phyloP scores from a whole-genome alignment of 1,140 invertebrate genomes.

The Pteromalus puparum region DNA sequence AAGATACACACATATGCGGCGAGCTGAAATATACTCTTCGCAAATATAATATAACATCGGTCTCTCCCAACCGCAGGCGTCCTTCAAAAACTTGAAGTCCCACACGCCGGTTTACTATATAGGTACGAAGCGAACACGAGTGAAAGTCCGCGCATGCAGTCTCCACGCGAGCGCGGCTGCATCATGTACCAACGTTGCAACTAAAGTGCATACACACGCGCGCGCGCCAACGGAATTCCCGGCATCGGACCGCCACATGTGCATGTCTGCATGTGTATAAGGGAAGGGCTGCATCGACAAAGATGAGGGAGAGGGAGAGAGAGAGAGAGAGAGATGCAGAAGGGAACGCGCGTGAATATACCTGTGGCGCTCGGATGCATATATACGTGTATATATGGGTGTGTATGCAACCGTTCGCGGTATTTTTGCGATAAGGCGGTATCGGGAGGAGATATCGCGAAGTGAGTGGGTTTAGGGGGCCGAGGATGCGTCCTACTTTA shows the following conservation, averaged over 20 bases:
- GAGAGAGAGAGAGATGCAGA: neutral
- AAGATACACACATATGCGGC: neutral
- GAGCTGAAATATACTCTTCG: neutral
- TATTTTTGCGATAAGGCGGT: neutral
- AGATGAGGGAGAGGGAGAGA: neutral
- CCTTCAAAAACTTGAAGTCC: neutral
- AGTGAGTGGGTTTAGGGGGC: too few relatives aligned
- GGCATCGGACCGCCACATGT: neutral
- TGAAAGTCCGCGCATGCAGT: constrained; percentile 21
- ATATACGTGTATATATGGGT: neutral
- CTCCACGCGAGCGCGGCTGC: neutral
- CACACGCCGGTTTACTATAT: neutral
- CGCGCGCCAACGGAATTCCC: constrained; percentile 6
- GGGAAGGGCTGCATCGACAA: constrained; percentile 20
- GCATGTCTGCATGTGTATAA: neutral
- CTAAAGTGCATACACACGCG: constrained; percentile 4
- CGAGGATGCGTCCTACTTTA: too few relatives aligned
- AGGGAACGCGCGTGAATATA: constrained; percentile 17
- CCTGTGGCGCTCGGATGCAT: constrained; percentile 39
- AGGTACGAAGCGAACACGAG: neutral
- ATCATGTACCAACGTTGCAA: constrained; percentile 15
- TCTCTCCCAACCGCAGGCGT: neutral
- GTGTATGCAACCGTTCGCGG: neutral
- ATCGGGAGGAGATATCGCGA: neutral
- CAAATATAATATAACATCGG: too few relatives aligned